A percentile compares a stretch with the other conserved stretches of the same genome.
Evolutionary conservation across 2,113 vertebrate genomes (phyloP).

Genomic region (Falco punctatus): DNA sequence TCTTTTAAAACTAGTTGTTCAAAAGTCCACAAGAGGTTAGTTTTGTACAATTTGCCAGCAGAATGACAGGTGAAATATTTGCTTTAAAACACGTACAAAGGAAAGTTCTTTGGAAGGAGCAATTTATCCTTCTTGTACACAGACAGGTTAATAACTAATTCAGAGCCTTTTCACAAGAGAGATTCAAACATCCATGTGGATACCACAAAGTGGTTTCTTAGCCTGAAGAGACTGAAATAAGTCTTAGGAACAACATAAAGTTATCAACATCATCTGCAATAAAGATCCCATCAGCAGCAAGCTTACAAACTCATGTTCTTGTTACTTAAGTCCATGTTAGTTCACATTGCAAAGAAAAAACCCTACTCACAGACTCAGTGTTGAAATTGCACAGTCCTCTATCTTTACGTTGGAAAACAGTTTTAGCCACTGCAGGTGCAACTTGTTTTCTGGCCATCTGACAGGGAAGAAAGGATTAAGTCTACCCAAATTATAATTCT

Average conservation of each 20-base stretch:
- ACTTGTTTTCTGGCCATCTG: neutral
- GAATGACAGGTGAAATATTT: neutral
- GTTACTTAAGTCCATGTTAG: neutral
- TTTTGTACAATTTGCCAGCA: neutral
- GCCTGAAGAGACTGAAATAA: neutral
- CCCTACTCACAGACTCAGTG: fast-evolving
- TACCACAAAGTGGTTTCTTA: neutral
- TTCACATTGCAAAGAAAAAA: neutral
- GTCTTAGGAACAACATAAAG: neutral
- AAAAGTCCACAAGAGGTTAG: neutral
- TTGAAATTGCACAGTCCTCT: neutral
- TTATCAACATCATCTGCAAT: neutral
- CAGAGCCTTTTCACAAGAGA: neutral
- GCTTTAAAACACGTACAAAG: neutral
- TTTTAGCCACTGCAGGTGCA: neutral
- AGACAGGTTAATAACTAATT: neutral
- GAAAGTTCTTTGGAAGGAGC: neutral
- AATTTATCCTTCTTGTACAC: neutral
- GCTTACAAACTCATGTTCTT: neutral
- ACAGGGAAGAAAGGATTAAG: neutral
- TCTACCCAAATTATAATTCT: neutral
- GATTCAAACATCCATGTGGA: neutral
- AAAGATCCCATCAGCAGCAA: neutral
- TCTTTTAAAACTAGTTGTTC: neutral
- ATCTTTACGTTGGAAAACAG: neutral